Evolutionary conservation across 2,113 vertebrate genomes (phyloP).

Genomic region (Antechinus stuartii): DNA sequence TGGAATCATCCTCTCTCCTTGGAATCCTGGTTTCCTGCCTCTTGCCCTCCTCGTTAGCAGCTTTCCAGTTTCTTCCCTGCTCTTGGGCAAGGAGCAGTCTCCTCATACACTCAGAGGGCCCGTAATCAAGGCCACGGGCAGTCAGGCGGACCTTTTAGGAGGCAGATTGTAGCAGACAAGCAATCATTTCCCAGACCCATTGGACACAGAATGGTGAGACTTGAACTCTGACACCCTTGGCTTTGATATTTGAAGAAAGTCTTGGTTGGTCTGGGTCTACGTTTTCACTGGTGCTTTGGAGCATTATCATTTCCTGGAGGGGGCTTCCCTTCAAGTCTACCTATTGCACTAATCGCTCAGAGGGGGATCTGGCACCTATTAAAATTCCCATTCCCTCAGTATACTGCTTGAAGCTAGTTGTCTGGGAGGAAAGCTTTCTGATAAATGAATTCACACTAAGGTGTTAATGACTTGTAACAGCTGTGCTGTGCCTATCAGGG

Average conservation of each 20-base stretch:
- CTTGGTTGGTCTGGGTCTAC: neutral
- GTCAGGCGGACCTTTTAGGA: neutral
- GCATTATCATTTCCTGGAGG: neutral
- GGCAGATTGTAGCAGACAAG: neutral
- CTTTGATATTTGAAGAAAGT: neutral
- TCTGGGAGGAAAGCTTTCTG: neutral
- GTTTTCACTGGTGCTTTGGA: neutral
- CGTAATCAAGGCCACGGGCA: neutral
- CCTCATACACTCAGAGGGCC: neutral
- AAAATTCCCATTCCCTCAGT: conserved; percentile 12
- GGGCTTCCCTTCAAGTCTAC: neutral
- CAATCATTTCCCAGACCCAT: neutral
- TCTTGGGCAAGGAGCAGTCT: neutral
- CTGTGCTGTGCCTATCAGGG: conserved; percentile 5
- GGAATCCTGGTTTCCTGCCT: neutral
- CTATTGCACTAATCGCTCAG: neutral
- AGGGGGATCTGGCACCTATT: neutral
- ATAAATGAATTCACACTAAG: conserved; percentile 6
- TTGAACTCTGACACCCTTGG: neutral
- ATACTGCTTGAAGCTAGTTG: conserved; percentile 30
- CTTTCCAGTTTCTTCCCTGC: neutral
- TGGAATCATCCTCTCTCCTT: neutral
- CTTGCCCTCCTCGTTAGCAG: neutral
- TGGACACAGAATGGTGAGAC: neutral
- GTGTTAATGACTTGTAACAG: conserved; percentile 11